Evolutionary conservation across 1,140 invertebrate genomes (phyloP).

Genomic region (Zaprionus ghesquierei): DNA sequence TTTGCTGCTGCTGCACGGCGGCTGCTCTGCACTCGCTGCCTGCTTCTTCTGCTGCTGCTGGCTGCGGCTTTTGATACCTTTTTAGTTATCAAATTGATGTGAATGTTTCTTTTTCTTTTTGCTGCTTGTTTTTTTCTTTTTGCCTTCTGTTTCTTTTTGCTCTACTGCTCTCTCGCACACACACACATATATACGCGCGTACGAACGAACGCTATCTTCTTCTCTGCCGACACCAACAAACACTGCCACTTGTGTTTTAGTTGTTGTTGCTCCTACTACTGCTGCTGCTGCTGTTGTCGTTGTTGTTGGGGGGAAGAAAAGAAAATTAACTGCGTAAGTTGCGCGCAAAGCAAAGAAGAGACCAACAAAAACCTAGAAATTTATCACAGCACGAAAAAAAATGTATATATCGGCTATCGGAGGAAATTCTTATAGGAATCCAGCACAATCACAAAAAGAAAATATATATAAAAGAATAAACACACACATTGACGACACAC

Average conservation of each 20-base stretch:
- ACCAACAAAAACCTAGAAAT: conserved; percentile 16
- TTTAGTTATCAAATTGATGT: conserved; percentile 43
- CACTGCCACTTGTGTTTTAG: conserved; percentile 44
- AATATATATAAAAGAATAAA: neutral
- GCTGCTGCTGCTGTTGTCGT: conserved; percentile 23
- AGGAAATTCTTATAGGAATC: conserved; percentile 37
- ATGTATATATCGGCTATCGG: conserved; percentile 5
- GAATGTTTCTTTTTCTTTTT: conserved; percentile 29
- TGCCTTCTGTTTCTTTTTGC: conserved; percentile 2
- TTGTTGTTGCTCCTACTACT: conserved; percentile 38
- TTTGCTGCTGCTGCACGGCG: conserved; percentile 15
- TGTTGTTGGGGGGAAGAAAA: too few relatives aligned
- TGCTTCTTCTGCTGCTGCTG: too few relatives aligned
- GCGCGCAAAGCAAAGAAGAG: conserved; percentile 37
- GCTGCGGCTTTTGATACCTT: conserved; percentile 35
- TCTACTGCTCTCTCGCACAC: neutral
- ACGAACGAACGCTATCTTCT: conserved; percentile 9
- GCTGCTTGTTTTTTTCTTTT: neutral
- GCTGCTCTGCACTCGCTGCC: conserved; percentile 9
- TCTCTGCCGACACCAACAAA: conserved; percentile 49
- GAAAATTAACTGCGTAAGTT: conserved; percentile 43
- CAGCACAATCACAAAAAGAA: conserved; percentile 13
- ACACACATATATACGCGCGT: conserved; percentile 17
- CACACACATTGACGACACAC: conserved; percentile 9
- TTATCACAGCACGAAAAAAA: conserved; percentile 14